phyloP scores from a whole-genome alignment of 2,113 vertebrate species.

The Oreochromis aureus region DNA sequence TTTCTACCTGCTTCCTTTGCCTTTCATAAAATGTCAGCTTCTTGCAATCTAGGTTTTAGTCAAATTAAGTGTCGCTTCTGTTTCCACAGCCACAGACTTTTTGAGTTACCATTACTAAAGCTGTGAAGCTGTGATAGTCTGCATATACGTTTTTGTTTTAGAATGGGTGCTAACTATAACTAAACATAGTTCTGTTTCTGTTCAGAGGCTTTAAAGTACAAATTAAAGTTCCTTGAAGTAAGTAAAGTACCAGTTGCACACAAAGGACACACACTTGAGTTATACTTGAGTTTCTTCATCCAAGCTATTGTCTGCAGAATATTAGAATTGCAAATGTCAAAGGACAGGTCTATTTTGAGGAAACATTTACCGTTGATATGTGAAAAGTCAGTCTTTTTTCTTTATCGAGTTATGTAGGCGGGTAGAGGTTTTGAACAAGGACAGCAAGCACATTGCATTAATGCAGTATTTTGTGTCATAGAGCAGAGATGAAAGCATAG shows the following conservation, averaged over 20 bases:
- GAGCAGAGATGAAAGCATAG: slow-evolving; percentile 11
- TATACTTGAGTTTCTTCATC: not conserved
- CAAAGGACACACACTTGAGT: not conserved
- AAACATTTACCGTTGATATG: not conserved
- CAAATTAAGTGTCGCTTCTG: slow-evolving; percentile 14
- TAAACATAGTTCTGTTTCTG: not conserved
- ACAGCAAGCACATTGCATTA: slow-evolving; percentile 1
- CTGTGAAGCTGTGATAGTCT: not conserved
- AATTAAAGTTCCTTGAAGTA: not conserved
- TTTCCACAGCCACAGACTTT: not conserved
- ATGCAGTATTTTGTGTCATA: slow-evolving; percentile 10
- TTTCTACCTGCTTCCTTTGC: not conserved
- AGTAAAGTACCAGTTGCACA: not conserved
- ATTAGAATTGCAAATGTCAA: not conserved
- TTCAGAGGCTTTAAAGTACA: not conserved
- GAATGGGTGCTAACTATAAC: not conserved
- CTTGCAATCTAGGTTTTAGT: not conserved
- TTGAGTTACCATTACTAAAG: not conserved
- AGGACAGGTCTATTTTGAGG: not conserved
- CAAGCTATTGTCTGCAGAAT: not conserved
- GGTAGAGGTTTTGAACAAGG: slow-evolving; percentile 1
- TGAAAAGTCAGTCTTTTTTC: not conserved
- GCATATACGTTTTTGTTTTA: not conserved
- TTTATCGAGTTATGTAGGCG: not conserved
- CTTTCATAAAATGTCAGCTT: slow-evolving; percentile 31